phyloP scores from a whole-genome alignment of 2,113 vertebrate species.

The Romanogobio albipinnatus region DNA sequence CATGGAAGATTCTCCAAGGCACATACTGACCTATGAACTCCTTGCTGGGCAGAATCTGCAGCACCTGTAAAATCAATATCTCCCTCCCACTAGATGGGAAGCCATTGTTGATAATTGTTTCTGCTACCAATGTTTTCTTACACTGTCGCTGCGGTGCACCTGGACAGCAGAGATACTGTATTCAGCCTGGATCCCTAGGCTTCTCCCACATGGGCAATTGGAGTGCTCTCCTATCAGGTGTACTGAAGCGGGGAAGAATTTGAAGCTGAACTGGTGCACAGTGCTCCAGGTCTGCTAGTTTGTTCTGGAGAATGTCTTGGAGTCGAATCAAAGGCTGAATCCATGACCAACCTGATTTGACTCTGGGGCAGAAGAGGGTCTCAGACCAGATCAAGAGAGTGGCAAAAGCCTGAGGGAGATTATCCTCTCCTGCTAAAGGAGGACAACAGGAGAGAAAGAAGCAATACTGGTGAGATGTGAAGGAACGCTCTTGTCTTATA shows the following conservation, averaged over 20 bases:
- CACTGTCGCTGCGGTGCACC: not conserved
- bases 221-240: conserved; percentile 11
- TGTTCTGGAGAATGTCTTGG: conserved; percentile 50
- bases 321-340: conserved; percentile 44
- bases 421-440: not conserved
- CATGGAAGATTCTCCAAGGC: not conserved
- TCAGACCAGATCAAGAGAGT: conserved; percentile 38
- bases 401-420: conserved; percentile 18
- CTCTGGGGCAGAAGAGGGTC: conserved; percentile 28
- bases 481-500: not conserved
- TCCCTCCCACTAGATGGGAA: conserved; percentile 15
- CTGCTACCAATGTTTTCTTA: not conserved
- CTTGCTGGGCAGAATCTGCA: not conserved
- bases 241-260: not conserved
- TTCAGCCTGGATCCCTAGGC: not conserved
- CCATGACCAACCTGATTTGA: conserved; percentile 59
- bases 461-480: not conserved
- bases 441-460: conserved; percentile 40
- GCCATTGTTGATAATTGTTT: conserved; percentile 28
- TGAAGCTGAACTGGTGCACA: not conserved
- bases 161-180: conserved; percentile 36
- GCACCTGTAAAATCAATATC: conserved; percentile 13
- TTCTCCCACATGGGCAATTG: not conserved
- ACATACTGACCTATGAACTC: not conserved
- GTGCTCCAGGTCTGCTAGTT: not conserved